These are phyloP conservation scores for Rhinogobius similis DNA, from an alignment of 2,113 vertebrate genomes.

Conservation along the genomic window DNA sequence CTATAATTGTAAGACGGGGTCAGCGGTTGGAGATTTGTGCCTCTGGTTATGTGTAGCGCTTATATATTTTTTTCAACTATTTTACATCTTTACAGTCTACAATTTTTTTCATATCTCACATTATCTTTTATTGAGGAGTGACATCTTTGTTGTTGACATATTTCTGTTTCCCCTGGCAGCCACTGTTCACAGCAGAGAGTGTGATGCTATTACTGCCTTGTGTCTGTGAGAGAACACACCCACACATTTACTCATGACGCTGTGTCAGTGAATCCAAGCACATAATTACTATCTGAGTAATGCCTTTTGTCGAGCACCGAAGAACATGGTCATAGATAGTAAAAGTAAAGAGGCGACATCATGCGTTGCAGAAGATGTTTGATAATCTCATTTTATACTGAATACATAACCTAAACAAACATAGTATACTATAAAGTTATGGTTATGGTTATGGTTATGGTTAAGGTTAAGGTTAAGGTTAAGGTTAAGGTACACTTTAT, in stretches of 20 bases:
- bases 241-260: slow-evolving; percentile 37
- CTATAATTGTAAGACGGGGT: background rate
- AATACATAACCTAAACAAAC: background rate
- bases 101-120: too few relatives aligned
- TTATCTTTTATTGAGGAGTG: background rate
- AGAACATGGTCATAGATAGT: background rate
- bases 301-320: slow-evolving; percentile 9
- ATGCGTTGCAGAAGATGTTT: background rate
- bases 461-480: too few relatives aligned
- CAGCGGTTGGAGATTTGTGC: background rate
- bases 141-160: slow-evolving; percentile 6
- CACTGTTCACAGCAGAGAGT: slow-evolving; percentile 29
- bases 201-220: slow-evolving; percentile 32
- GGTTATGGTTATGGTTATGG: too few relatives aligned
- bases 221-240: slow-evolving; percentile 26
- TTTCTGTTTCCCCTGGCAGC: slow-evolving; percentile 28
- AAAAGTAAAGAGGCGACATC: background rate
- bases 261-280: slow-evolving; percentile 24
- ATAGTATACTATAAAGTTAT: too few relatives aligned
- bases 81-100: too few relatives aligned
- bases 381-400: background rate
- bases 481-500: too few relatives aligned
- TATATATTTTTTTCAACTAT: too few relatives aligned
- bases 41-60: background rate
- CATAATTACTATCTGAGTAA: slow-evolving; percentile 32